phyloP scores from a whole-genome alignment of 2,888 invertebrate species.

The Tipula vernalis region DNA sequence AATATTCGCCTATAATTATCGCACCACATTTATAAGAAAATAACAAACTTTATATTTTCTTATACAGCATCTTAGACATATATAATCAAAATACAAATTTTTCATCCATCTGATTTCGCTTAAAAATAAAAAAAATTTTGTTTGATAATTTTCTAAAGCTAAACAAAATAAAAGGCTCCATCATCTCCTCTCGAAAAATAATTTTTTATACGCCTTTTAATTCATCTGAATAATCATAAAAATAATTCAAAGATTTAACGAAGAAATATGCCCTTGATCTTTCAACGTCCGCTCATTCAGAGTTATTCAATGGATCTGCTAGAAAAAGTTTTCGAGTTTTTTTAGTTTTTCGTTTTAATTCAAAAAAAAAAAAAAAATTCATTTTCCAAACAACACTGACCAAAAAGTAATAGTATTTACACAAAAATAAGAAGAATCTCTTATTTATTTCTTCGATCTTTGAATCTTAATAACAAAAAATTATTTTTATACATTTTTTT shows the following conservation, averaged over 20 bases:
- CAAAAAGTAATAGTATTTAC: neutral
- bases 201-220: neutral
- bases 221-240: neutral
- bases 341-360: neutral
- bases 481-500: neutral
- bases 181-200: neutral
- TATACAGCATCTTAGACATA: neutral
- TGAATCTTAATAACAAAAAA: neutral
- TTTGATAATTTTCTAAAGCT: neutral
- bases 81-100: neutral
- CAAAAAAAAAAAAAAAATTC: neutral
- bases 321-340: neutral
- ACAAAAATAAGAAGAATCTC: slow-evolving; percentile 4
- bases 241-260: neutral
- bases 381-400: neutral
- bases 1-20: too few species aligned
- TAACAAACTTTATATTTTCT: neutral
- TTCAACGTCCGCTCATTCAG: neutral
- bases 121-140: neutral
- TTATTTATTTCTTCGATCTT: slow-evolving; percentile 4
- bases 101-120: neutral
- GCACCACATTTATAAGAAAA: neutral
- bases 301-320: neutral
- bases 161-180: neutral
- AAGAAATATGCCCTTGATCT: neutral